A percentile compares a stretch with the other conserved stretches of the same genome.
Conservation (phyloP, 2,113 vertebrate genomes). For the Ptilonorhynchus violaceus region DNA sequence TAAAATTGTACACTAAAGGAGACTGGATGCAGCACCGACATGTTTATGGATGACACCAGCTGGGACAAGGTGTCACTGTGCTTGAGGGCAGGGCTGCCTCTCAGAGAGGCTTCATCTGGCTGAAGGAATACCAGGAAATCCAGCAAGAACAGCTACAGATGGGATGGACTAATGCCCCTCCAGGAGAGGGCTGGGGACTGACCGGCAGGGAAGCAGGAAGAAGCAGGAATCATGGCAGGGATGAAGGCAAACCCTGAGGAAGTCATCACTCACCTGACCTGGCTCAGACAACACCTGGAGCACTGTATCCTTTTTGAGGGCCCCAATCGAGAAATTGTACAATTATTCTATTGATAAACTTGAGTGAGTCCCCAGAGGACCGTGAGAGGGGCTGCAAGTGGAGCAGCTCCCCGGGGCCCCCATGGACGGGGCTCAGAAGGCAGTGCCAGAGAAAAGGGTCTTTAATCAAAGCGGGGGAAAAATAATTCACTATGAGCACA, state of each 20-base stretch:
- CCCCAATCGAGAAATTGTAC: neutral
- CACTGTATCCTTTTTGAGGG: rapidly evolving
- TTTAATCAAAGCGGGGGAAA: neutral
- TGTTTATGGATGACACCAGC: neutral
- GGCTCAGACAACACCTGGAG: neutral
- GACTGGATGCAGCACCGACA: neutral
- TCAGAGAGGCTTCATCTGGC: neutral
- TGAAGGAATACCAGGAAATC: neutral
- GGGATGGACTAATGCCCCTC: no score
- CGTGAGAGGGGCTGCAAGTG: neutral
- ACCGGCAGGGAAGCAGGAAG: neutral
- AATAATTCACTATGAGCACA: neutral
- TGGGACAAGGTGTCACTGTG: neutral
- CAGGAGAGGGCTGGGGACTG: neutral
- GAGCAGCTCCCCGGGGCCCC: neutral
- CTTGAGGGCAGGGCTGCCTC: neutral
- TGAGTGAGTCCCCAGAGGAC: neutral
- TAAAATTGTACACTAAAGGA: neutral
- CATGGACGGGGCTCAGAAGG: neutral
- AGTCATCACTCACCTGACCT: no score
- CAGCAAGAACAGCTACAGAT: neutral
- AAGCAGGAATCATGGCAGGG: neutral
- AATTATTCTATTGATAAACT: neutral
- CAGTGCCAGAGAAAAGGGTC: neutral
- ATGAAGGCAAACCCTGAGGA: neutral